These are phyloP conservation scores for Cryptus viduatorius DNA, from an alignment of 2,888 invertebrate species.

Conservation along the genomic window DNA sequence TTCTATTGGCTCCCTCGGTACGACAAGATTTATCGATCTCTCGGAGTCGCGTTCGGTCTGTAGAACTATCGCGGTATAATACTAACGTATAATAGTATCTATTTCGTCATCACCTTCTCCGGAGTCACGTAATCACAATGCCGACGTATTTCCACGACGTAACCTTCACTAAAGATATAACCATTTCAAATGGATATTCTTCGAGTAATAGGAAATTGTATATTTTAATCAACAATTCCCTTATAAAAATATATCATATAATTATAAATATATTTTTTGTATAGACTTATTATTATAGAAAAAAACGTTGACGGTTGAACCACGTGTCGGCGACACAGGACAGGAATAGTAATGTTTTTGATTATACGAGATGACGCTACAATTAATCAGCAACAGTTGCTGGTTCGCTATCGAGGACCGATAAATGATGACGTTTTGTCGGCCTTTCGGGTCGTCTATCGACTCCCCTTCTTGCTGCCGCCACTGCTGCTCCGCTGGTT, in stretches of 20 bases:
- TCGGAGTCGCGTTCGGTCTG: not conserved
- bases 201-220: not conserved
- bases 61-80: not conserved
- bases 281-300: too few relatives aligned
- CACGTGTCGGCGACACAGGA: not conserved
- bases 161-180: too few relatives aligned
- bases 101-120: not conserved
- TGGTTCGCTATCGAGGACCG: conserved; percentile 24
- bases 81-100: not conserved
- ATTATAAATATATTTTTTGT: too few relatives aligned
- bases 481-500: not conserved
- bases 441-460: conserved; percentile 55
- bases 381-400: conserved; percentile 35
- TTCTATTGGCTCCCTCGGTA: not conserved
- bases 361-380: conserved; percentile 39
- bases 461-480: not conserved
- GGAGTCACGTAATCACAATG: conserved; percentile 5
- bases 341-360: not conserved
- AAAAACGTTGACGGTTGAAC: not conserved
- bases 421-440: conserved; percentile 50
- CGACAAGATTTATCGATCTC: not conserved
- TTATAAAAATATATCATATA: not conserved
- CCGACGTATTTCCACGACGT: not conserved
- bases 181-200: conserved; percentile 3
- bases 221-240: not conserved